These are phyloP conservation scores for Geotrupes spiniger DNA, from an alignment of 2,888 invertebrate genomes.

Conservation along the genomic window DNA sequence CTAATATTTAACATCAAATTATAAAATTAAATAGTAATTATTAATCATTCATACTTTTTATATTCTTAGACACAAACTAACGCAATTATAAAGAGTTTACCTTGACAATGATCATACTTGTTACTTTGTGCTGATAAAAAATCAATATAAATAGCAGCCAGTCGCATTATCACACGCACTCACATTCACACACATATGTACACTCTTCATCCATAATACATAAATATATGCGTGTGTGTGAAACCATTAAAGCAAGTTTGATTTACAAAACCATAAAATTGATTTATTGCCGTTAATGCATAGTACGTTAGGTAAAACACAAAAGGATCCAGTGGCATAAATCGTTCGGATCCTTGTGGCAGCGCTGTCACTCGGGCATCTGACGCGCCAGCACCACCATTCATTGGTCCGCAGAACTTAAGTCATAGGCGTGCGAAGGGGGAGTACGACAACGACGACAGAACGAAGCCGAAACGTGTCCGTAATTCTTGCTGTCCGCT, in stretches of 20 bases:
- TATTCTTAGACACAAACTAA: no score
- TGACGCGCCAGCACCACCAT: conserved; percentile 27
- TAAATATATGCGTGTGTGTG: conserved; percentile 14
- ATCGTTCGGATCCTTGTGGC: conserved; percentile 50
- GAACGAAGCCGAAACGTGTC: no score
- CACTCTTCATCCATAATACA: conserved; percentile 5
- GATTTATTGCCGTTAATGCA: conserved; percentile 52
- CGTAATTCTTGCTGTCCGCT: no score
- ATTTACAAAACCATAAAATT: conserved; percentile 54
- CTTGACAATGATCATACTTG: no score
- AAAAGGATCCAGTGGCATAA: conserved; percentile 51
- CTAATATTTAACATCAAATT: no score
- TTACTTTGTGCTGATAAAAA: no score
- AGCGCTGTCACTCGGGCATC: conserved; percentile 42
- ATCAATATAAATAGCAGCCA: not conserved
- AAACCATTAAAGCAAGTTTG: conserved; percentile 49
- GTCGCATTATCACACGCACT: not conserved
- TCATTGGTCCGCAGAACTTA: conserved; percentile 27
- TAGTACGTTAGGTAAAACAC: conserved; percentile 51
- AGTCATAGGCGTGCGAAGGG: conserved; percentile 27
- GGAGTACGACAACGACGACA: no score
- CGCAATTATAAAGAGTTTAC: no score
- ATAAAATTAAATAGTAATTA: no score
- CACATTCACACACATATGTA: conserved; percentile 5
- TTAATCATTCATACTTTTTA: no score